phyloP scores from a whole-genome alignment of 2,888 invertebrate species.

The Pseudanteris insignis region DNA sequence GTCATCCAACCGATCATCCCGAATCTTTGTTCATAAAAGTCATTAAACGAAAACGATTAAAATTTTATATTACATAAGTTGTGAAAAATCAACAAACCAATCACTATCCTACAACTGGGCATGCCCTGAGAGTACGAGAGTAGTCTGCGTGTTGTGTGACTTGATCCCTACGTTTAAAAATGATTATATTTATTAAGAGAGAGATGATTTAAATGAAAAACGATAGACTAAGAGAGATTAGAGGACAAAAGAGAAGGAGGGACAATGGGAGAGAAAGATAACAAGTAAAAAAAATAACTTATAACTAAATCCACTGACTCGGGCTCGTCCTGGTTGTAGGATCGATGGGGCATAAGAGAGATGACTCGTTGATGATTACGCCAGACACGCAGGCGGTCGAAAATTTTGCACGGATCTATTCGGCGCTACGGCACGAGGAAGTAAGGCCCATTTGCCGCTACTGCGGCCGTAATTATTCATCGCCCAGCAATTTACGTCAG shows the following conservation, averaged over 20 bases:
- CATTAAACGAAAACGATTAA: not conserved
- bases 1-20: no score
- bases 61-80: not conserved
- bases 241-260: constrained; percentile 16
- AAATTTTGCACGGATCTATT: constrained; percentile 64
- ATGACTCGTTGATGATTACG: constrained; percentile 57
- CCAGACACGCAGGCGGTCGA: constrained; percentile 60
- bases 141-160: constrained; percentile 54
- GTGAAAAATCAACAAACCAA: constrained; percentile 28
- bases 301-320: constrained; percentile 41
- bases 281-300: no score
- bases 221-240: constrained; percentile 25
- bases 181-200: constrained; percentile 18
- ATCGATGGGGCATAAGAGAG: constrained; percentile 64
- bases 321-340: constrained; percentile 67
- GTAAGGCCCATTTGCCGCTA: constrained; percentile 75
- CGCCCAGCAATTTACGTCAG: constrained; percentile 79
- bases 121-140: constrained; percentile 67
- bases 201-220: constrained; percentile 11
- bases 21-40: constrained; percentile 6
- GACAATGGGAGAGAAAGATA: constrained; percentile 33
- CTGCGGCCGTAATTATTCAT: constrained; percentile 76
- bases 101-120: constrained; percentile 66
- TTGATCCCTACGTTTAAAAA: constrained; percentile 20
- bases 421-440: constrained; percentile 61